Percentiles rank a stretch among this genome's conserved stretches.
Evolutionary conservation across 2,113 vertebrate species (phyloP).

Genomic region (Podocnemis expansa): DNA sequence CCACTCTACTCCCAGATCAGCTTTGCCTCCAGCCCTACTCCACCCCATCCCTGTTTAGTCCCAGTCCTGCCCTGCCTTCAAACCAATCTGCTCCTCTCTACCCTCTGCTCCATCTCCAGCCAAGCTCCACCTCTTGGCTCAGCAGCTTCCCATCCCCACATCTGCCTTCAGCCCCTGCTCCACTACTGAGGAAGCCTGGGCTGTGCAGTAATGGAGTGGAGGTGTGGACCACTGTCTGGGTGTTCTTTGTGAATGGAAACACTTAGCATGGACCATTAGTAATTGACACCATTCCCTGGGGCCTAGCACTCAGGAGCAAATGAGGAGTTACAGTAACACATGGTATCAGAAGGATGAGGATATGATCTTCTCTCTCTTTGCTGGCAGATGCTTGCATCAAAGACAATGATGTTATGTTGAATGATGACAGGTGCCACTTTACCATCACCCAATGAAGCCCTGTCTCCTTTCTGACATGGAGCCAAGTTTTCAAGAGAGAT

Average conservation of each 20-base stretch:
- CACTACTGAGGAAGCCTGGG: neutral
- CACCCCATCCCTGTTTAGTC: too few relatives aligned
- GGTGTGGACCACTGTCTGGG: neutral
- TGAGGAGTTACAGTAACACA: neutral
- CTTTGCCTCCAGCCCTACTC: too few relatives aligned
- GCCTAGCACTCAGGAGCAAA: neutral
- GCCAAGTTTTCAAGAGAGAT: neutral
- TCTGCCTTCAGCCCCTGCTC: too few relatives aligned
- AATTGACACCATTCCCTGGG: neutral
- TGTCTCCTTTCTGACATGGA: too few relatives aligned
- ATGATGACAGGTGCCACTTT: neutral
- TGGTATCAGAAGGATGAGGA: neutral
- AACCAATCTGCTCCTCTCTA: too few relatives aligned
- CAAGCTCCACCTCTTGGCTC: neutral
- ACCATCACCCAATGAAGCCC: neutral
- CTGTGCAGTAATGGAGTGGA: neutral
- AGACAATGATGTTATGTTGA: neutral
- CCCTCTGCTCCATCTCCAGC: neutral
- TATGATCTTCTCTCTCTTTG: neutral
- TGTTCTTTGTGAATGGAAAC: neutral
- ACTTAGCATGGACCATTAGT: neutral
- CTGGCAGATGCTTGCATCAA: neutral
- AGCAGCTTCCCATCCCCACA: too few relatives aligned
- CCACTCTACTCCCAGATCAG: too few relatives aligned
- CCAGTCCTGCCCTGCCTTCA: neutral